These are phyloP conservation scores for Oriolus oriolus DNA, from an alignment of 2,113 vertebrate genomes.

Conservation along the genomic window DNA sequence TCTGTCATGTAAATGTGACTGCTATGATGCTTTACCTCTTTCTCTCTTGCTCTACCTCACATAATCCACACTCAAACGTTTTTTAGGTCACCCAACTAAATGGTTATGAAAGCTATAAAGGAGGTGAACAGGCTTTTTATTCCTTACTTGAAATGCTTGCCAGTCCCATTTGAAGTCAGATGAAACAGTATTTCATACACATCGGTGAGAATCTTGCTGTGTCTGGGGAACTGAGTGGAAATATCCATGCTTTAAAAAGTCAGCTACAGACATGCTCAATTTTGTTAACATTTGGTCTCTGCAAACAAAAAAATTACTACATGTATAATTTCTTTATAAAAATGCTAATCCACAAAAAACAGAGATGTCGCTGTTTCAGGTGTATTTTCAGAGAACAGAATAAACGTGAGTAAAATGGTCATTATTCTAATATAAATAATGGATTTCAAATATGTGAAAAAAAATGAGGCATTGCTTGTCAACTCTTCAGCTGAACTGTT, in stretches of 20 bases:
- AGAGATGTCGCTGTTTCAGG: background rate
- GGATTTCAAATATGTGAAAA: background rate
- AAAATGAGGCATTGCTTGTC: background rate
- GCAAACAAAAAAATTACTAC: background rate
- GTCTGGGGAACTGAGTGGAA: background rate
- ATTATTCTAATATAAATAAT: background rate
- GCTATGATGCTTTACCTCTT: background rate
- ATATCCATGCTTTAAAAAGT: background rate
- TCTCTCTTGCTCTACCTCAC: background rate
- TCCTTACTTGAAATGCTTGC: background rate
- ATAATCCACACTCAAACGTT: background rate
- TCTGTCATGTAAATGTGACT: background rate
- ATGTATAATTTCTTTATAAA: background rate
- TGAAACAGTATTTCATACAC: background rate
- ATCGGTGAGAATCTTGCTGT: background rate
- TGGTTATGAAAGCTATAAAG: slow-evolving; percentile 1
- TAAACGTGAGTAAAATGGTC: background rate
- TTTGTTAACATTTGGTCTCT: background rate
- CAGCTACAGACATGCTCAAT: background rate
- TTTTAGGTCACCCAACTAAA: slow-evolving; percentile 5
- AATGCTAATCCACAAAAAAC: background rate
- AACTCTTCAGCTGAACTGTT: background rate
- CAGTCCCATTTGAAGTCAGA: background rate
- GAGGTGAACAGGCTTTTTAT: slow-evolving; percentile 7
- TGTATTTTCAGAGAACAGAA: background rate